Percentiles rank a stretch among this genome's conserved stretches.
Conservation (phyloP, 2,113 vertebrate species). For the Oryzias celebensis region DNA sequence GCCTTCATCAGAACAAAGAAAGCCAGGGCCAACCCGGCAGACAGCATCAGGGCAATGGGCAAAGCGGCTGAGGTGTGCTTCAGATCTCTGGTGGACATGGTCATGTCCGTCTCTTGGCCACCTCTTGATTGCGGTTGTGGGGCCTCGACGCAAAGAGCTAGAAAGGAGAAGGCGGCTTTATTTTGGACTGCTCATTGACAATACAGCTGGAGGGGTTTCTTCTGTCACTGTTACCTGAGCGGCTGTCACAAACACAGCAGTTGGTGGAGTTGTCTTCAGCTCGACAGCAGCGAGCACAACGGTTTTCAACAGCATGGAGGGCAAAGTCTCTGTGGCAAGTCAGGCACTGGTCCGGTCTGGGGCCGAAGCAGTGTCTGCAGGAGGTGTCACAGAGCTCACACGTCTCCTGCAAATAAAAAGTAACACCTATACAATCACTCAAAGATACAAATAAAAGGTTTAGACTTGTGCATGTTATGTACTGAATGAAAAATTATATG, state of each 20-base stretch:
- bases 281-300: slow-evolving; percentile 75
- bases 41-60: slow-evolving; percentile 63
- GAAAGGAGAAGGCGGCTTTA: neutral
- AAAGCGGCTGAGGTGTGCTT: slow-evolving; percentile 64
- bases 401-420: slow-evolving; percentile 53
- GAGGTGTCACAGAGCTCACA: slow-evolving; percentile 76
- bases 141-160: slow-evolving; percentile 76
- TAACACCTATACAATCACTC: neutral
- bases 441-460: too few species aligned
- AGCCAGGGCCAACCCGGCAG: slow-evolving; percentile 56
- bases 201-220: too few species aligned
- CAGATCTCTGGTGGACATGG: slow-evolving; percentile 46
- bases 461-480: too few species aligned
- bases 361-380: slow-evolving; percentile 74
- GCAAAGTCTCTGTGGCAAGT: slow-evolving; percentile 69
- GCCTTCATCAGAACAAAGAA: slow-evolving; percentile 67
- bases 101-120: slow-evolving; percentile 31
- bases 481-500: too few species aligned
- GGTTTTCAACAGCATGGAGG: slow-evolving; percentile 69
- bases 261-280: slow-evolving; percentile 48
- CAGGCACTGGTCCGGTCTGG: slow-evolving; percentile 73
- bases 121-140: slow-evolving; percentile 50
- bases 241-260: slow-evolving; percentile 77
- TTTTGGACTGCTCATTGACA: too few species aligned
- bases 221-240: slow-evolving; percentile 62